Conservation (phyloP, 2,888 invertebrate species). For the Plutella xylostella region DNA sequence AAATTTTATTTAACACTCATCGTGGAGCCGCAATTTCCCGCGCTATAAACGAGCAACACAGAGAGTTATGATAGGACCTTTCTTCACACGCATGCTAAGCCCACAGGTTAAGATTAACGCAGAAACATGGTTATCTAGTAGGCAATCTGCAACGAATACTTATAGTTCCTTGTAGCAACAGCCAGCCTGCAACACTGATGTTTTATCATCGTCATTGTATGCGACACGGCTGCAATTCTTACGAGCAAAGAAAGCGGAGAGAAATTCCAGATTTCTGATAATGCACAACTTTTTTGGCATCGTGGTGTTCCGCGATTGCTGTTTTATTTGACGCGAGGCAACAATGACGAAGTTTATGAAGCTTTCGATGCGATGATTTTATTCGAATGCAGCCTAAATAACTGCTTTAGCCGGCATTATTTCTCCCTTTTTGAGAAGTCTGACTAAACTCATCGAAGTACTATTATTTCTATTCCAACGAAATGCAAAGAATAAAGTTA, state of each 20-base stretch:
- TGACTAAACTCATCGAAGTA: no score
- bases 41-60: no score
- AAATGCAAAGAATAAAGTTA: no score
- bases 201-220: conserved; percentile 20
- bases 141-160: conserved; percentile 12
- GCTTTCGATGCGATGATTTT: not conserved
- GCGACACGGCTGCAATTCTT: conserved; percentile 16
- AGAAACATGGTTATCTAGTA: not conserved
- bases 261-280: conserved; percentile 32
- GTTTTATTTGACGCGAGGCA: not conserved
- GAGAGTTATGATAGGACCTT: no score
- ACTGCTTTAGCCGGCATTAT: not conserved
- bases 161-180: conserved; percentile 17
- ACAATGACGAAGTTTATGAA: not conserved
- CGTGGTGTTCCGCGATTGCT: not conserved
- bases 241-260: conserved; percentile 27
- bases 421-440: no score
- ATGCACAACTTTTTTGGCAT: not conserved
- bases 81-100: no score
- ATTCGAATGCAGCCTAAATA: not conserved
- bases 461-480: no score
- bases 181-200: conserved; percentile 16
- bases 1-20: no score
- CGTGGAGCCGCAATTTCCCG: no score
- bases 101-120: no score